phyloP scores from a whole-genome alignment of 2,888 invertebrate genomes.

The Aphodius granarius region DNA sequence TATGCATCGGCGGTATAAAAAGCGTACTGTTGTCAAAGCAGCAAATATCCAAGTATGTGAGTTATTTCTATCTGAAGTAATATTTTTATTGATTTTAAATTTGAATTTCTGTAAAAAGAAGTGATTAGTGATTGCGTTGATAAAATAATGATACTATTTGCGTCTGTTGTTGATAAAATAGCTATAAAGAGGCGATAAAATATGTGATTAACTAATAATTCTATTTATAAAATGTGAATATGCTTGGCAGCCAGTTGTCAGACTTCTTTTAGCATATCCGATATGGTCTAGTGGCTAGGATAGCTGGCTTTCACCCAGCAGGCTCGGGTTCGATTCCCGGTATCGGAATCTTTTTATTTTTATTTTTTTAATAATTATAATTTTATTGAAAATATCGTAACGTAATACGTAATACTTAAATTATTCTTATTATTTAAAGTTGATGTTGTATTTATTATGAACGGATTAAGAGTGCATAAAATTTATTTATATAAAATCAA shows the following conservation, averaged over 20 bases:
- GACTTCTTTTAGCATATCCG: constrained; percentile 46
- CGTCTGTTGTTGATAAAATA: no score
- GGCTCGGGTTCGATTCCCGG: constrained; percentile 76
- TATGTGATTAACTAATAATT: background rate
- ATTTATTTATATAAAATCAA: no score
- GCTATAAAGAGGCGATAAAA: background rate
- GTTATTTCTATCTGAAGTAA: no score
- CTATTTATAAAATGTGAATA: background rate
- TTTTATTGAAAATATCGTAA: no score
- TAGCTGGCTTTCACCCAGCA: constrained; percentile 75
- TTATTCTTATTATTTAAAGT: no score
- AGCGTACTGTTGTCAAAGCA: background rate
- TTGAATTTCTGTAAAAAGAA: no score
- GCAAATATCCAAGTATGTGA: background rate
- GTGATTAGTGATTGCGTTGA: no score
- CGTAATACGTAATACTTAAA: no score
- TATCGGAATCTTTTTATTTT: constrained; percentile 58
- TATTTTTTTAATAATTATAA: background rate
- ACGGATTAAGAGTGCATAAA: no score
- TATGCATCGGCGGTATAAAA: background rate
- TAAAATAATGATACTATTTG: no score
- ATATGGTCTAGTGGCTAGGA: constrained; percentile 72
- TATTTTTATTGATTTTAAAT: no score
- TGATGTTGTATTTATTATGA: no score
- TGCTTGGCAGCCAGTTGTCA: background rate